Base-by-base conservation (phyloP, 2,113 vertebrate genomes). In the Cromileptes altivelis region DNA sequence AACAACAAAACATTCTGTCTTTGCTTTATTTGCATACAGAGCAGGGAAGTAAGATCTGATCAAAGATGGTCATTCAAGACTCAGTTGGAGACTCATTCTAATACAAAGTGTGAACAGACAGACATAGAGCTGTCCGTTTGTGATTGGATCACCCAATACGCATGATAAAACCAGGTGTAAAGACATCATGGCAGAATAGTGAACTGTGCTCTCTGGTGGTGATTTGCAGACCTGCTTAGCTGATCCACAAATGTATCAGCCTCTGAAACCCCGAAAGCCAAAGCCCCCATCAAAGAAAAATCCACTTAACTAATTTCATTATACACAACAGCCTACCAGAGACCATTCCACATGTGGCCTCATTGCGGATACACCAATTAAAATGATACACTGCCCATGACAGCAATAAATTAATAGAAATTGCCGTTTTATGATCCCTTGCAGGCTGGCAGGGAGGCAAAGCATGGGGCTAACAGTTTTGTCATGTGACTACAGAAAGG, bases 391-490 rank as follows among this genome's bases (percentile, higher is more conserved):
- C 78, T 42, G 67, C 53, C 42, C 61, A 62, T 62, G 62, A 68
- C 21, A 13, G 71, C 61, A 62, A 84, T 88, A 76, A 53, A 80
- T 70, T 69, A 14, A 68, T 75, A 77, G 76, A 17, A 84, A 85
- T 33, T 76, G 81, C 75, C 23, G 64, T 84, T 92, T 90, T 88
- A 91, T 86, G 68, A 57, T 74, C 57, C 64, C 45, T 65, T 70
- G n/a, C 67, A 60, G 63, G 55, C 56, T 64, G 77, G 25, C n/a
- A 30, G 6, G 27, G 30, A 78, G 56, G 56, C 25, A 78, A 57
- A 74, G 52, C 75, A 27, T 1, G 30, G 6, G 3, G 40, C 75
- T 57, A 61, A 71, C 67, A 61, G 65, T 61, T 76, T 5, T 19
- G 21, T 78, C 78, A 83, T 25, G 49, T 33, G 63, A 63, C 30